These are phyloP conservation scores for Oxytorus armatus DNA, from an alignment of 2,888 invertebrate genomes.

Conservation along the genomic window DNA sequence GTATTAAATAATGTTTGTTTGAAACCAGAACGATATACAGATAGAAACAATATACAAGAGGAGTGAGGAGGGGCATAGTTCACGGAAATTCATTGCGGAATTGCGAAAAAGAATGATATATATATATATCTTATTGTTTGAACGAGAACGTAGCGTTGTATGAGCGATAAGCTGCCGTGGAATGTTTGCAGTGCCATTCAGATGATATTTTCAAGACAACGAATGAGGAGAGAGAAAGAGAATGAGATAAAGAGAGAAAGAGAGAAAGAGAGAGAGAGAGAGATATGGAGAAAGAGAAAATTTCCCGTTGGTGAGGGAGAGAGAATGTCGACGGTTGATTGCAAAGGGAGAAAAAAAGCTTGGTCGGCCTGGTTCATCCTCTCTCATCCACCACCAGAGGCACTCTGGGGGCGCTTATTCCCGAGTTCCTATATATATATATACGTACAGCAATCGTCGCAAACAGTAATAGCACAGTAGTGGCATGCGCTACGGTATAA, in stretches of 20 bases:
- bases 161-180: conserved; percentile 70
- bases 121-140: conserved; percentile 69
- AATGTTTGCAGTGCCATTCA: conserved; percentile 76
- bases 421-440: too few species aligned
- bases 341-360: conserved; percentile 59
- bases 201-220: conserved; percentile 78
- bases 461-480: conserved; percentile 44
- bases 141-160: conserved; percentile 63
- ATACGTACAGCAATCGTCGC: conserved; percentile 57
- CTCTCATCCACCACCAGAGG: conserved; percentile 48
- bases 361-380: conserved; percentile 43
- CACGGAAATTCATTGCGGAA: conserved; percentile 55
- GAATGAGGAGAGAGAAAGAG: conserved; percentile 65
- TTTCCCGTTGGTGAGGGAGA: background rate
- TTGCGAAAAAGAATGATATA: conserved; percentile 60
- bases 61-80: background rate
- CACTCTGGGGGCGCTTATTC: conserved; percentile 41
- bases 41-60: conserved; percentile 4
- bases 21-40: background rate
- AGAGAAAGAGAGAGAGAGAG: conserved; percentile 28
- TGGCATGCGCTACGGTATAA: conserved; percentile 13
- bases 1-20: conserved; percentile 50
- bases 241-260: conserved; percentile 28
- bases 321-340: conserved; percentile 53
- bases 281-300: conserved; percentile 13